These are phyloP conservation scores for Lamellibrachia satsuma DNA, from an alignment of 2,888 invertebrate species.

Conservation along the genomic window DNA sequence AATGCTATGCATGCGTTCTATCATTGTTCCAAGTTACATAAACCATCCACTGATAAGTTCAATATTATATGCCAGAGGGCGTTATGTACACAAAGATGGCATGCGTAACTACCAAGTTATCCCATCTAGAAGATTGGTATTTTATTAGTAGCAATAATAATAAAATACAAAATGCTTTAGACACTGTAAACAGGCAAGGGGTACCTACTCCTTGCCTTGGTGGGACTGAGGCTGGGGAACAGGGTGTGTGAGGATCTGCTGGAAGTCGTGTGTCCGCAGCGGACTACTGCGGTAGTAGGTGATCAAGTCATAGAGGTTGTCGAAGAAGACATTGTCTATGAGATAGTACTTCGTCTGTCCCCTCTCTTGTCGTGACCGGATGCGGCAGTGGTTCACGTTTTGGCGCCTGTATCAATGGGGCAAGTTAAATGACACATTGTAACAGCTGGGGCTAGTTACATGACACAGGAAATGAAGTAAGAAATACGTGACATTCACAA, in stretches of 20 bases:
- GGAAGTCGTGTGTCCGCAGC: slow-evolving; percentile 87
- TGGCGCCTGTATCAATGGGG: slow-evolving; percentile 68
- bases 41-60: too few species aligned
- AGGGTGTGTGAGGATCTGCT: slow-evolving; percentile 86
- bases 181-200: background rate
- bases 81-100: too few species aligned
- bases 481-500: too few species aligned
- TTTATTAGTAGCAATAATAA: background rate
- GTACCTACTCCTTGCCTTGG: slow-evolving; percentile 78
- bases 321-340: slow-evolving; percentile 87
- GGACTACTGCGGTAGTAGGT: slow-evolving; percentile 88
- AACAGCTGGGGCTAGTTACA: background rate
- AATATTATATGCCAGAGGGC: too few species aligned
- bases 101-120: too few species aligned
- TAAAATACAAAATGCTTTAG: background rate
- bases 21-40: too few species aligned
- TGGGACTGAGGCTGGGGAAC: slow-evolving; percentile 96
- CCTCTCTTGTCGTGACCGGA: slow-evolving; percentile 82
- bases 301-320: slow-evolving; percentile 89
- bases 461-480: background rate
- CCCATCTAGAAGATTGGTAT: too few species aligned
- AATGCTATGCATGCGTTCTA: too few species aligned
- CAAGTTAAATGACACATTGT: background rate
- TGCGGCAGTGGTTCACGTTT: slow-evolving; percentile 91
- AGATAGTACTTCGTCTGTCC: slow-evolving; percentile 90